phyloP scores from a whole-genome alignment of 2,888 invertebrate species.

The Helobdella robusta region DNA sequence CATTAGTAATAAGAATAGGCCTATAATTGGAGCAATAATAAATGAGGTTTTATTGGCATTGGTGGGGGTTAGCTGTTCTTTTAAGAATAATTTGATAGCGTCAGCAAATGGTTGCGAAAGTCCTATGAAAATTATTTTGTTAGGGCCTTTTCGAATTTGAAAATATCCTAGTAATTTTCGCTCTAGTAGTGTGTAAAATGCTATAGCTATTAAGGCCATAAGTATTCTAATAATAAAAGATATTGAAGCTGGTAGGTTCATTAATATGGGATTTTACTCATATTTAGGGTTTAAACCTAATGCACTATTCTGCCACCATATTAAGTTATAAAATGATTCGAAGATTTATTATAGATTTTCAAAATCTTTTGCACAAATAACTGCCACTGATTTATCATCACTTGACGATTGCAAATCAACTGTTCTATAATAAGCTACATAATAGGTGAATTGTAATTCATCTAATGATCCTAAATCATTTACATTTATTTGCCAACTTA shows the following conservation, averaged over 20 bases:
- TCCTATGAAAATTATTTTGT: conserved; percentile 60
- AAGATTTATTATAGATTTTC: conserved; percentile 34
- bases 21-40: conserved; percentile 57
- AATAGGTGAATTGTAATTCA: conserved; percentile 44
- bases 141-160: conserved; percentile 66
- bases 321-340: conserved; percentile 33
- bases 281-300: conserved; percentile 35
- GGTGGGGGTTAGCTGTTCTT: conserved; percentile 52
- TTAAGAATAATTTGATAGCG: conserved; percentile 64
- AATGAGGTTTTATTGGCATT: conserved; percentile 58
- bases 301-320: conserved; percentile 36
- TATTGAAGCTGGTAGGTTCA: conserved; percentile 28
- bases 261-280: conserved; percentile 31
- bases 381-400: conserved; percentile 30
- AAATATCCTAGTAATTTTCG: conserved; percentile 62
- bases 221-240: conserved; percentile 31
- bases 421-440: conserved; percentile 31
- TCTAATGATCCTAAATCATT: conserved; percentile 63
- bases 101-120: conserved; percentile 64
- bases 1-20: conserved; percentile 57
- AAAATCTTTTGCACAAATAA: conserved; percentile 33
- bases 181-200: conserved; percentile 65
- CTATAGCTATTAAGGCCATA: conserved; percentile 58
- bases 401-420: conserved; percentile 31
- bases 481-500: conserved; percentile 60